Evolutionary conservation across 1,140 invertebrate species (phyloP).

Genomic region (Sycophaga agraensis): DNA sequence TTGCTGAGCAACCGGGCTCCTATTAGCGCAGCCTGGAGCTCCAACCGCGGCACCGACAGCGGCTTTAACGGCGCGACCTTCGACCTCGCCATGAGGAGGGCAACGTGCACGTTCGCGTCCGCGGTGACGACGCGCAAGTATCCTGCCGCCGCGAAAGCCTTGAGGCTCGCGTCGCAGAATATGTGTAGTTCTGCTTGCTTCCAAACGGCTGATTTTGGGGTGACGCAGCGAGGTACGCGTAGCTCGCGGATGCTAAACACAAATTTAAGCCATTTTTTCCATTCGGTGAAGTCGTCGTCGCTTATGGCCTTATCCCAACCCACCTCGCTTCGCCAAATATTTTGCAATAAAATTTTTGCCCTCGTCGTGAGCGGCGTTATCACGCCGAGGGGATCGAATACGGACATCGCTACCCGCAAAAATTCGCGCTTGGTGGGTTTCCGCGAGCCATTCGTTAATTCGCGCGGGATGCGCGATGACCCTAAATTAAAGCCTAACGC

Average conservation of each 20-base stretch:
- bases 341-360: conserved; percentile 48
- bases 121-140: no score
- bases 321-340: conserved; percentile 33
- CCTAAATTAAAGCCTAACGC: neutral
- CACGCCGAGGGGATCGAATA: conserved; percentile 48
- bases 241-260: no score
- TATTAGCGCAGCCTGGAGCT: conserved; percentile 28
- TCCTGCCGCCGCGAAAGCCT: no score
- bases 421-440: neutral
- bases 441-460: neutral
- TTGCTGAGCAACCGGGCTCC: neutral
- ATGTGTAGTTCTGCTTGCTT: conserved; percentile 1
- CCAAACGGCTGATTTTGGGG: no score
- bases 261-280: no score
- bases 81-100: neutral
- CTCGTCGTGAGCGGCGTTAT: no score
- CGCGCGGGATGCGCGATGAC: neutral
- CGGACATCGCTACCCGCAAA: conserved; percentile 29
- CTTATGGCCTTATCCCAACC: conserved; percentile 15
- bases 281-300: neutral
- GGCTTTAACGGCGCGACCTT: conserved; percentile 20
- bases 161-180: no score
- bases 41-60: conserved; percentile 29
- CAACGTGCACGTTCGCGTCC: neutral
- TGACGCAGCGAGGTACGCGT: no score